Evolutionary conservation across 2,113 vertebrate species (phyloP).

Genomic region (Zosterops japonicus): DNA sequence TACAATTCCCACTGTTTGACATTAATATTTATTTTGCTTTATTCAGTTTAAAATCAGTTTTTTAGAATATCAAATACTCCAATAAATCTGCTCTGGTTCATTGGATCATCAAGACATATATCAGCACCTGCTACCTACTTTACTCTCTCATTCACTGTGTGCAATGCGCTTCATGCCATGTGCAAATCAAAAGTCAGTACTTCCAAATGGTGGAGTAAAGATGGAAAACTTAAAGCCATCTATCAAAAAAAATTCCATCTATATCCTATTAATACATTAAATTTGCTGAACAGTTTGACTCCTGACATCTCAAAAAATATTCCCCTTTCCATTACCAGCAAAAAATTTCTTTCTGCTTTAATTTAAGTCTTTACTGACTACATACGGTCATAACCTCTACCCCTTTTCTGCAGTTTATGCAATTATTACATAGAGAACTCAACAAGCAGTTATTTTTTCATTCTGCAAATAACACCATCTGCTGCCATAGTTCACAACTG

Average conservation of each 20-base stretch:
- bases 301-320: not conserved
- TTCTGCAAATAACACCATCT: not conserved
- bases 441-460: not conserved
- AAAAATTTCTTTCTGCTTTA: not conserved
- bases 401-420: not conserved
- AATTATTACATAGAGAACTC: not conserved
- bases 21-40: not conserved
- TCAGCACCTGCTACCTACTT: not conserved
- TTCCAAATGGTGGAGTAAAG: not conserved
- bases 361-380: not conserved
- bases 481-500: not conserved
- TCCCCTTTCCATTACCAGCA: not conserved
- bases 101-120: not conserved
- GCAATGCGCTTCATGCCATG: not conserved
- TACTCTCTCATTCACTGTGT: not conserved
- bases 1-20: not conserved
- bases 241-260: not conserved
- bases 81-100: not conserved
- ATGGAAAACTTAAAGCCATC: not conserved
- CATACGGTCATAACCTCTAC: not conserved
- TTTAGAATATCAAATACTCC: not conserved
- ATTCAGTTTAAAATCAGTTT: not conserved
- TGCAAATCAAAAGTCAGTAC: not conserved
- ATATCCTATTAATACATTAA: not conserved
- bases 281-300: constrained; percentile 1